phyloP scores from a whole-genome alignment of 30 jellyfish, hydroid and myxozoan species.

The Chironex yamaguchii region DNA sequence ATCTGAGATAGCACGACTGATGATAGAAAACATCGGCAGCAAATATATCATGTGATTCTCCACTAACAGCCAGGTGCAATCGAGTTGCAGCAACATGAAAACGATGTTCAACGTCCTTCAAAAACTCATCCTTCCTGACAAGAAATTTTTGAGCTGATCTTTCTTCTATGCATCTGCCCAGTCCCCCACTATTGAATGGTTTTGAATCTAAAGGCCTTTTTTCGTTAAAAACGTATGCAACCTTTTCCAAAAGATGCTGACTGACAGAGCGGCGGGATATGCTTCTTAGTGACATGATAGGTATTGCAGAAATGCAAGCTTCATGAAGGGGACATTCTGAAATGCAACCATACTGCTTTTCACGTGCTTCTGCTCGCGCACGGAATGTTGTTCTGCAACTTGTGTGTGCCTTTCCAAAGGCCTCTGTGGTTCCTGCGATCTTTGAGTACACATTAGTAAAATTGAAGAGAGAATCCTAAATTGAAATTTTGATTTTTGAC shows the following conservation, averaged over 20 bases:
- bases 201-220: constrained; percentile 2
- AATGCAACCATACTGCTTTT: not conserved
- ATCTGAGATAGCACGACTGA: constrained; percentile 2
- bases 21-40: constrained; percentile 12
- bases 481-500: not conserved
- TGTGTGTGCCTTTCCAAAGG: constrained; percentile 11
- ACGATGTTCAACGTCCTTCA: not conserved
- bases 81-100: constrained; percentile 12
- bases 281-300: too few relatives aligned
- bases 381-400: constrained; percentile 9
- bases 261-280: constrained; percentile 44
- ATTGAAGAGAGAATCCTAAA: not conserved
- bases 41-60: constrained; percentile 1
- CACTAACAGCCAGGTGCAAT: not conserved
- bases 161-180: not conserved
- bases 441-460: not conserved
- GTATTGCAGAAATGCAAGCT: too few relatives aligned
- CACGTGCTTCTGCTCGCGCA: not conserved
- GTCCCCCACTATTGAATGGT: constrained; percentile 1
- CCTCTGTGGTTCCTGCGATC: not conserved
- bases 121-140: not conserved
- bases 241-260: constrained; percentile 8
- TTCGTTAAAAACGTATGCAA: too few relatives aligned
- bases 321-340: too few relatives aligned
- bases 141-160: not conserved